A percentile compares a stretch with the other conserved stretches of the same genome.
phyloP scores from a whole-genome alignment of 2,113 vertebrate species.

The Puma concolor region DNA sequence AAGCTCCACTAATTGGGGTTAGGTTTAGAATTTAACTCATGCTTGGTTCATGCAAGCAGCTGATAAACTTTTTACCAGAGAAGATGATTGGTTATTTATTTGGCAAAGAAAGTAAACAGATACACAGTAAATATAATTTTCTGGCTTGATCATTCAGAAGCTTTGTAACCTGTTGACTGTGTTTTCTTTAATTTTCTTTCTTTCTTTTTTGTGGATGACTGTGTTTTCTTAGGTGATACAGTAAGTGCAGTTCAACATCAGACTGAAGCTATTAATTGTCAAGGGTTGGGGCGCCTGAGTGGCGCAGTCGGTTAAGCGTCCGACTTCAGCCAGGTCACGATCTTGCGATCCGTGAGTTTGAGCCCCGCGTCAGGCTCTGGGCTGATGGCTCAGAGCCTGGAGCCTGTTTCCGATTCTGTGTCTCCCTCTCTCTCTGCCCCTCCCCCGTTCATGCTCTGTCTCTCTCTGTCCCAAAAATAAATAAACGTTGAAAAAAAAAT shows the following conservation, averaged over 20 bases:
- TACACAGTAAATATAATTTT: not conserved
- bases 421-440: too few relatives aligned
- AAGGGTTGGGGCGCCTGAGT: not conserved
- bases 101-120: conserved; percentile 31
- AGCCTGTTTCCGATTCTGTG: too few relatives aligned
- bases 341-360: too few relatives aligned
- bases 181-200: not conserved
- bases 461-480: too few relatives aligned
- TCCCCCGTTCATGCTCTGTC: too few relatives aligned
- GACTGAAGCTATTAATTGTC: not conserved
- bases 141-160: not conserved
- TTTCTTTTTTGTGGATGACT: not conserved
- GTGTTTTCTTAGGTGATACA: not conserved
- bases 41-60: not conserved
- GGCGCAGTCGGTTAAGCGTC: too few relatives aligned
- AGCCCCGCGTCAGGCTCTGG: too few relatives aligned
- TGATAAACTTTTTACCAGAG: conserved; percentile 6
- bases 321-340: too few relatives aligned
- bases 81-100: conserved; percentile 12
- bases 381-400: too few relatives aligned
- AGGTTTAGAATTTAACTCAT: conserved; percentile 19
- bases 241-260: not conserved
- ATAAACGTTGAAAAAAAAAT: too few relatives aligned
- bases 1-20: not conserved
- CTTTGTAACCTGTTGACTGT: not conserved